Evolutionary conservation across 1,140 invertebrate genomes (phyloP), one percentile per base, ranked within the genome.

Genomic region (Lethrus apterus): DNA sequence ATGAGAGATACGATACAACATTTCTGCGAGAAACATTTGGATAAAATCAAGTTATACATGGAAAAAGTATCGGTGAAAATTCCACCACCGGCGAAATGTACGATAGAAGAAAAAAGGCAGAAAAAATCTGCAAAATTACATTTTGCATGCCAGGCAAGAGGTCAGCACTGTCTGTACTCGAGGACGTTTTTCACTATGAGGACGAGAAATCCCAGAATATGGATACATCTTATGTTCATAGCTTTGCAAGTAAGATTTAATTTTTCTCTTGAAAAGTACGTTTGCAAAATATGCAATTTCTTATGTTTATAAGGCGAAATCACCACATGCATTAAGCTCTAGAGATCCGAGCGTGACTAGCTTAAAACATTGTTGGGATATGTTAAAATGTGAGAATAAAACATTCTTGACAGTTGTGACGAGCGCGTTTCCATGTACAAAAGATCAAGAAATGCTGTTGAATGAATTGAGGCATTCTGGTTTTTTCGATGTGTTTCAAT

Each of bases 191-290:
- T 94, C 67, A 84, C 80, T 2, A 80, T 93, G 76, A 79, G 88
- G 59, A 94, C 91, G 30, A 78, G 86, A 52, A 81, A 87, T 67
- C 84, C 91, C 8, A 77, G 87, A 53, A 81, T 86, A 38, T 96
- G 91, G 92, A 89, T 95, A 50, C 92, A 95, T 73, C 74, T 96
- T 11, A 95, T 95, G 89, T 94, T 95, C 69, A 76, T 96, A 26
- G 86, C 89, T 48, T 76, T 94, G 54, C 85, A 89, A 75, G 81
- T 84, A 68, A 56, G 43, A 48, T 5, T 3, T 18, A 17, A 15
- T 9, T 15, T 10, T 14, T 44, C 3, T 17, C 32, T 13, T 11
- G 2, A 43, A 29, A 3, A n/a, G 9, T 32, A 10, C 14, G 9
- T 3, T 44, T 44, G 8, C 13, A 15, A 29, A 34, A 34, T n/a